Evolutionary conservation across 2,113 vertebrate species (phyloP), one percentile per base, ranked within the genome.

Genomic region (Chascanopsetta lugubris): DNA sequence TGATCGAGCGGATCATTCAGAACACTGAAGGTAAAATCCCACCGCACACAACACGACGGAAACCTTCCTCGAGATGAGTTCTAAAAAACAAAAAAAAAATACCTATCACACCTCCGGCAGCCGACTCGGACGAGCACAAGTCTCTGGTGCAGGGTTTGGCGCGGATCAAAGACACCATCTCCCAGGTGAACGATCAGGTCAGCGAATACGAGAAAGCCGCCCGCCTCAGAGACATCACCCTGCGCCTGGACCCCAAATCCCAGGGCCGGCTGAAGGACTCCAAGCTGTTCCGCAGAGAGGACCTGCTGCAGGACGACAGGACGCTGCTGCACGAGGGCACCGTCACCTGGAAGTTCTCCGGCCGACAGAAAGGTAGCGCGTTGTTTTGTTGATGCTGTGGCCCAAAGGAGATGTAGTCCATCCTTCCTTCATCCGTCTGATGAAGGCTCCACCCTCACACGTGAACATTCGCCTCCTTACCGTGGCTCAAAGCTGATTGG

Each of bases 291-390:
- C 88, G 93, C 49, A 93, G 92, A 45, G 95, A 96, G 29, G 94
- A 97, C 53, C 89, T 99, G 82, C 65, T 91, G 0, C 88, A 79
- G 17, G 62, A 26, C 26, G 36, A 73, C 27, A 85, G 91, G 29
- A 70, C 58, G 36, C 92, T 98, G 7, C 79, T 94, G 0, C 86
- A 94, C 1, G 94, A 96, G 49, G 94, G 94, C n/a, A 15, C 72
- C 1, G 84, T 99, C 7, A 94, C 79, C 77, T 97, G 94, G 94
- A 97, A 94, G 77, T 83, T 87, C 0, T 94, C 95, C 0, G 95
- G 95, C 2, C 83, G 93, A 49, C 85, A 94, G 42, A 99, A 98
- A 96, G 96, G 97, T 98, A n/a, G n/a, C n/a, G n/a, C n/a, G n/a
- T 69, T 48, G 43, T 34, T 45, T 43, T 4, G 5, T 30, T 34